These are phyloP conservation scores for Brachypterus glaber DNA, from an alignment of 2,888 invertebrate species.

Conservation along the genomic window DNA sequence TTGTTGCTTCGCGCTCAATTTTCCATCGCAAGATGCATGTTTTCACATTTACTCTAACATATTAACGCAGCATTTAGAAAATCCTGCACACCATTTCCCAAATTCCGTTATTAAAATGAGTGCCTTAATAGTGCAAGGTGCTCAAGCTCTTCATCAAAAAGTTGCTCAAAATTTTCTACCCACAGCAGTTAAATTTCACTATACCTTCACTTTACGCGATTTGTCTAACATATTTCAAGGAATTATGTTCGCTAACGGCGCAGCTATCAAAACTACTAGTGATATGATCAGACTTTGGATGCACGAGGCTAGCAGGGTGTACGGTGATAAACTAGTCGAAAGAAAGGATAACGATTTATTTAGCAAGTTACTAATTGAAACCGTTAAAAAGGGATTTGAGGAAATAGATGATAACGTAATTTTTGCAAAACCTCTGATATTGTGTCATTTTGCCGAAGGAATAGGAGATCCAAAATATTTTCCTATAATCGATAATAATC, in stretches of 20 bases:
- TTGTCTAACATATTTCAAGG: conserved; percentile 92
- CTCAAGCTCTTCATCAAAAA: conserved; percentile 67
- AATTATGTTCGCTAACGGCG: conserved; percentile 66
- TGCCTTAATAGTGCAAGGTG: conserved; percentile 57
- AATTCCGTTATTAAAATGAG: conserved; percentile 49
- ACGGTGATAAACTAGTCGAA: conserved; percentile 84
- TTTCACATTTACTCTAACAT: conserved; percentile 78
- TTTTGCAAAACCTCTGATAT: conserved; percentile 70
- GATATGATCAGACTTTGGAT: conserved; percentile 76
- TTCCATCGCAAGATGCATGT: conserved; percentile 73
- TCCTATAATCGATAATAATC: conserved; percentile 62
- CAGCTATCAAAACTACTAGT: conserved; percentile 56
- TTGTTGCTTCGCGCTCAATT: conserved; percentile 80
- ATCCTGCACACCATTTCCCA: conserved; percentile 58
- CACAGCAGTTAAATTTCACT: conserved; percentile 91
- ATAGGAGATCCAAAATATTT: conserved; percentile 87
- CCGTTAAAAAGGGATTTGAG: conserved; percentile 68
- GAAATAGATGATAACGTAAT: conserved; percentile 64
- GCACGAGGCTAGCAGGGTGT: conserved; percentile 85
- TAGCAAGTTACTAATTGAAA: conserved; percentile 60
- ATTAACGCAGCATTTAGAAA: conserved; percentile 62
- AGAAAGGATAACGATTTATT: conserved; percentile 64
- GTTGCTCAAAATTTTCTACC: conserved; percentile 73
- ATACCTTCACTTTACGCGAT: conserved; percentile 86
- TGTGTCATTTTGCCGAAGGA: conserved; percentile 86